These are phyloP conservation scores for Oncorhynchus mykiss DNA, from an alignment of 2,113 vertebrate genomes.

Conservation along the genomic window DNA sequence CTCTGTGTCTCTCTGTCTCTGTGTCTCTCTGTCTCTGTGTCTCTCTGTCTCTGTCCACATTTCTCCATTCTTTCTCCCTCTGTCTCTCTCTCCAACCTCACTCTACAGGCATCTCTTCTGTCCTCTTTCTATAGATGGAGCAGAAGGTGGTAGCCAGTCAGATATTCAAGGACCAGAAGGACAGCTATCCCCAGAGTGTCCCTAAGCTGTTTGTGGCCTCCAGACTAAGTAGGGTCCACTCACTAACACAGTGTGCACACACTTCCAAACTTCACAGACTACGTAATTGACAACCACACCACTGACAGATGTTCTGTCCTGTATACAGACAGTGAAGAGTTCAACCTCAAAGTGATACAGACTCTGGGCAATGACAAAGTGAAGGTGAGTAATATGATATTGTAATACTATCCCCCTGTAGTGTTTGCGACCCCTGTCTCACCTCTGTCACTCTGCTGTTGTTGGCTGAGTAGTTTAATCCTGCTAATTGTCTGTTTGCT, in stretches of 20 bases:
- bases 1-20: not conserved
- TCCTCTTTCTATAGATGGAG: constrained; percentile 78
- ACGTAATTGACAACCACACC: not conserved
- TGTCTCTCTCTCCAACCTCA: not conserved
- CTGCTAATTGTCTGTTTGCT: no score
- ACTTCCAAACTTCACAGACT: not conserved
- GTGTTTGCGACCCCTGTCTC: no score
- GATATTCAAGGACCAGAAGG: constrained; percentile 94
- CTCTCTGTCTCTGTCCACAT: not conserved
- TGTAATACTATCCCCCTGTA: no score
- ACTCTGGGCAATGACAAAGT: constrained; percentile 85
- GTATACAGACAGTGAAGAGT: constrained; percentile 83
- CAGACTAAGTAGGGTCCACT: constrained; percentile 79
- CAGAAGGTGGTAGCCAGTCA: constrained; percentile 94
- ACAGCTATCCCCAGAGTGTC: constrained; percentile 92
- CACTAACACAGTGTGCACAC: not conserved
- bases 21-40: not conserved
- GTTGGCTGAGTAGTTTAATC: no score
- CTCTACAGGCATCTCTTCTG: not conserved
- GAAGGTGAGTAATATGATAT: constrained; percentile 74
- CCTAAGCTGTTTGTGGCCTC: constrained; percentile 91
- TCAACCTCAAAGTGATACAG: constrained; percentile 89
- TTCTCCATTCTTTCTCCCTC: not conserved
- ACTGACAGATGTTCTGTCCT: constrained; percentile 18
- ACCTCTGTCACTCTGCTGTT: no score